Conservation (phyloP, 2,888 invertebrate genomes). For the Eudasyphora cyanicolor region DNA sequence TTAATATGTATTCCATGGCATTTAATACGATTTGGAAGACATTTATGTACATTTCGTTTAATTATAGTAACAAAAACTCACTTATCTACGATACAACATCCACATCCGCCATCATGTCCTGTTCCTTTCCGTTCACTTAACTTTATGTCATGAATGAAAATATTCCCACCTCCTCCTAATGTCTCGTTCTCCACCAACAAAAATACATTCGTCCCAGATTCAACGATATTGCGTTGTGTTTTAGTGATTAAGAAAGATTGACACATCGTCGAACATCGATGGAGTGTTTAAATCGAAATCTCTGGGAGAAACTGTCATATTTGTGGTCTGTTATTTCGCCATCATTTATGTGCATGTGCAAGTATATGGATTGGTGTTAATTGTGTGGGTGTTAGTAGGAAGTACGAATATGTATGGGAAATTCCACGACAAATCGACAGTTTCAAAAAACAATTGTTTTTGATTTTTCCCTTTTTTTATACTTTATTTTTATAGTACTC, state of each 20-base stretch:
- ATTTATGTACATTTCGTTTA: not conserved
- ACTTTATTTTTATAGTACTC: too few relatives aligned
- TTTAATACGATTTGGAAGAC: not conserved
- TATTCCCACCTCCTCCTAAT: not conserved
- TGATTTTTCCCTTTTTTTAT: too few relatives aligned
- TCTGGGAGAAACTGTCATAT: not conserved
- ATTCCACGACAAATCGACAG: too few relatives aligned
- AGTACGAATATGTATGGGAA: not conserved
- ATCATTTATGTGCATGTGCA: not conserved
- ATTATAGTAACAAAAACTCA: not conserved
- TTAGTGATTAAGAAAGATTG: not conserved
- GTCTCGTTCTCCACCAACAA: not conserved
- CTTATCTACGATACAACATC: not conserved
- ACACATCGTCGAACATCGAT: not conserved
- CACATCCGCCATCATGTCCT: not conserved
- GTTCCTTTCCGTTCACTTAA: not conserved
- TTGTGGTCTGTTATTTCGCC: not conserved
- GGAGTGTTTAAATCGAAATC: not conserved
- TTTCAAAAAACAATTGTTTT: too few relatives aligned
- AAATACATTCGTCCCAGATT: not conserved
- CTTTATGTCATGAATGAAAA: slow-evolving; percentile 5
- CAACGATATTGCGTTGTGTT: not conserved
- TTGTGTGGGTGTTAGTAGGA: not conserved
- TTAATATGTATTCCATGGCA: too few relatives aligned
- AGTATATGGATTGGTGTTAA: not conserved